Percentiles rank a stretch among this genome's conserved stretches.
phyloP scores from a whole-genome alignment of 1,140 invertebrate genomes.

The Tetramorium alpestre region DNA sequence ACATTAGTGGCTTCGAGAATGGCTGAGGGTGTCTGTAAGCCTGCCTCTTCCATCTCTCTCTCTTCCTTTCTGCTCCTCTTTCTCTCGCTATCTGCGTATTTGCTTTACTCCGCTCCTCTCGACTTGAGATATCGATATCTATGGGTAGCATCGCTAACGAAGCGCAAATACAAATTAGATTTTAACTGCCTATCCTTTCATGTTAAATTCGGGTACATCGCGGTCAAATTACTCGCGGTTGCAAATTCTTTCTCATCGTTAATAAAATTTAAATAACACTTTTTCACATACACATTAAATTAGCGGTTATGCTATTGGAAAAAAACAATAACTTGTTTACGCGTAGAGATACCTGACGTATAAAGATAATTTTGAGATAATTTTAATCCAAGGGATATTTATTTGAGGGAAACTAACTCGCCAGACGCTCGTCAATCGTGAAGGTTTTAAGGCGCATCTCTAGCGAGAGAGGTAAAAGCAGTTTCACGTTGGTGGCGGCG shows the following conservation, averaged over 20 bases:
- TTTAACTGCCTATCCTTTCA: slow-evolving; percentile 58
- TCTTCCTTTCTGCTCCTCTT: not conserved
- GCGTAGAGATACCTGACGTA: not conserved
- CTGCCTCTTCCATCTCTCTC: slow-evolving; percentile 49
- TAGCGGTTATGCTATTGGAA: not conserved
- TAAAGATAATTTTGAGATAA: not conserved
- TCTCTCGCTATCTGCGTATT: not conserved
- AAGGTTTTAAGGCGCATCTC: slow-evolving; percentile 24
- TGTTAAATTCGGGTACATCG: not conserved
- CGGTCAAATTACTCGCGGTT: not conserved
- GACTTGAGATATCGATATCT: slow-evolving; percentile 75
- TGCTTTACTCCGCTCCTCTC: slow-evolving; percentile 6
- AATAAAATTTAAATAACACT: not conserved
- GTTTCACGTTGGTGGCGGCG: slow-evolving; percentile 19
- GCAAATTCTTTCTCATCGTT: not conserved
- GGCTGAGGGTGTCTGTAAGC: slow-evolving; percentile 71
- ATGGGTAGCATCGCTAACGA: slow-evolving; percentile 36
- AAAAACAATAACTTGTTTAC: not conserved
- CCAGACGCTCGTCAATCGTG: slow-evolving; percentile 44
- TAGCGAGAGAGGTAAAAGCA: slow-evolving; percentile 21
- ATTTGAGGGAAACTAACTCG: slow-evolving; percentile 5
- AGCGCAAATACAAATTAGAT: slow-evolving; percentile 45
- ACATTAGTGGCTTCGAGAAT: slow-evolving; percentile 79
- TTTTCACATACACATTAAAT: not conserved
- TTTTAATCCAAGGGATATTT: slow-evolving; percentile 20